Conservation (phyloP, 2,888 invertebrate genomes). For the Abrostola triplasia region DNA sequence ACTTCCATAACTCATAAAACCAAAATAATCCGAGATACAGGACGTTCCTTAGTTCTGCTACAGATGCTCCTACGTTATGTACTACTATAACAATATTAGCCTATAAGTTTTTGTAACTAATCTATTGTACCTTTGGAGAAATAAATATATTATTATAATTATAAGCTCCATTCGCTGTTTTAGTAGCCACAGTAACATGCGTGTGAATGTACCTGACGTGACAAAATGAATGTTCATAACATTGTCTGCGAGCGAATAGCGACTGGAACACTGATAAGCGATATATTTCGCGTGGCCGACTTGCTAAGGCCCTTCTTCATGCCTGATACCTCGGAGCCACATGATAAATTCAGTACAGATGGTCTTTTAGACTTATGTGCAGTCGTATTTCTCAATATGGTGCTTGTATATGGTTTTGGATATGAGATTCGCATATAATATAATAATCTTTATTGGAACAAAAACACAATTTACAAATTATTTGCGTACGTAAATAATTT, state of each 20-base stretch:
- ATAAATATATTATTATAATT: too few relatives aligned
- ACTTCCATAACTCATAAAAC: too few relatives aligned
- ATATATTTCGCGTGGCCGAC: conserved; percentile 39
- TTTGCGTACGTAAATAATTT: too few relatives aligned
- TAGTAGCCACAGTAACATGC: conserved; percentile 41
- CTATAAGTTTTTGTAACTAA: too few relatives aligned
- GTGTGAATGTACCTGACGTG: conserved; percentile 53
- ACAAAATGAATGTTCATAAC: conserved; percentile 59
- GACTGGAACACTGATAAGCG: conserved; percentile 43
- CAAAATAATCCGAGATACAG: too few relatives aligned
- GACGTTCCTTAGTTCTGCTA: too few relatives aligned
- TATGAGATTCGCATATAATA: neutral
- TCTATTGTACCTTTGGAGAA: too few relatives aligned
- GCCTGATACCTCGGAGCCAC: neutral
- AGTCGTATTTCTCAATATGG: neutral
- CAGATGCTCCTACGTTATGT: too few relatives aligned
- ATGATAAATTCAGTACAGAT: conserved; percentile 4
- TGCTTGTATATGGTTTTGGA: neutral
- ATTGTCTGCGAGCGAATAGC: conserved; percentile 47
- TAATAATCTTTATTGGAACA: too few relatives aligned
- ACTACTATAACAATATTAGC: too few relatives aligned
- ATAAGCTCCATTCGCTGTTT: conserved; percentile 28
- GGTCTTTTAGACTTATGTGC: neutral
- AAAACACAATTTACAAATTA: too few relatives aligned
- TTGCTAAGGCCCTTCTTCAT: conserved; percentile 13